These are phyloP conservation scores for Lycophotia porphyrea DNA, from an alignment of 2,888 invertebrate genomes.

Conservation along the genomic window DNA sequence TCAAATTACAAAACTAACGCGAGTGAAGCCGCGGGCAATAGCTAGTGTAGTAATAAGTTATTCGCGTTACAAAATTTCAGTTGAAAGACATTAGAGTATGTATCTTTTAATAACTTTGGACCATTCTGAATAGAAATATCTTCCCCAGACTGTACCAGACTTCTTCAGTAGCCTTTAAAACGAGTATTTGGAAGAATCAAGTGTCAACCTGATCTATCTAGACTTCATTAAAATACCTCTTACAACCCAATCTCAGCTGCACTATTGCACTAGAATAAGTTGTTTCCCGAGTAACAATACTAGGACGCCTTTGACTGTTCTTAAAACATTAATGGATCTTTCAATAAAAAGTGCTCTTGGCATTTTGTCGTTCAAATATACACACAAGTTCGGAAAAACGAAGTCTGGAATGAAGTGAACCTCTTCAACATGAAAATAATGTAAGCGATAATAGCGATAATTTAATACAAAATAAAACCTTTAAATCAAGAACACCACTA, in stretches of 20 bases:
- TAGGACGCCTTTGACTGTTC: neutral
- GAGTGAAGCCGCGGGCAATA: too few species aligned
- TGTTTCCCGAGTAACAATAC: conserved; percentile 7
- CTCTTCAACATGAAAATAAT: neutral
- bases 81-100: too few species aligned
- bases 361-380: neutral
- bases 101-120: too few species aligned
- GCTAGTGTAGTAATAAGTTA: too few species aligned
- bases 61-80: neutral
- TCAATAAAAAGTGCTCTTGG: neutral
- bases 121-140: neutral
- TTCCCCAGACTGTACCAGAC: neutral
- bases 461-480: neutral
- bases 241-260: conserved; percentile 28
- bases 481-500: neutral
- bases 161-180: conserved; percentile 11
- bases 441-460: neutral
- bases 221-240: conserved; percentile 19
- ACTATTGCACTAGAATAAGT: conserved; percentile 16
- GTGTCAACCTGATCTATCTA: conserved; percentile 12
- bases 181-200: conserved; percentile 27
- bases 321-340: conserved; percentile 1
- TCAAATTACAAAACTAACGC: too few species aligned
- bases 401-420: neutral
- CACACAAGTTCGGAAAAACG: neutral